Percentiles rank a stretch among this genome's conserved stretches.
Evolutionary conservation across 37 sponge, comb jelly and placozoan species (phyloP).

Genomic region (Corticium candelabrum): DNA sequence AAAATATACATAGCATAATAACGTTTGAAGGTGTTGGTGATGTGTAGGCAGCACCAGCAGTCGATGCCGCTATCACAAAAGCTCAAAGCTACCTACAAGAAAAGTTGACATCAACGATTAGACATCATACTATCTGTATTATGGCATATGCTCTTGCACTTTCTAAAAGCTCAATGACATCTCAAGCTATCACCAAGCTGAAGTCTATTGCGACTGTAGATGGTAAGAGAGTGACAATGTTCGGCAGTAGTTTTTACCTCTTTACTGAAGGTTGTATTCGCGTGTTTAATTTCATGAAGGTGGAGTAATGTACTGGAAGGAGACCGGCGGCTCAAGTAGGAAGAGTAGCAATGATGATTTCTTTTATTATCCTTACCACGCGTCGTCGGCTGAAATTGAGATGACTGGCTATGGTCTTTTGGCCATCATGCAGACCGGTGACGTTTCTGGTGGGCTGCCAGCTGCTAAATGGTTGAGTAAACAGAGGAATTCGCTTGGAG

Average conservation of each 20-base stretch:
- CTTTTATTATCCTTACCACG: not conserved
- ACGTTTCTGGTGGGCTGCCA: not conserved
- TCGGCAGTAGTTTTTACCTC: no score
- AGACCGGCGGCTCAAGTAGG: not conserved
- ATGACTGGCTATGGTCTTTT: not conserved
- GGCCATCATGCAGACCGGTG: not conserved
- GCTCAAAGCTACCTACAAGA: not conserved
- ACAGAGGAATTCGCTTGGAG: not conserved
- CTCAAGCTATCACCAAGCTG: not conserved
- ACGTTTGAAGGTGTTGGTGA: no score
- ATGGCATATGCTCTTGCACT: not conserved
- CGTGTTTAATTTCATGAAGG: not conserved
- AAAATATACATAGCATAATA: no score
- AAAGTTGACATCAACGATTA: not conserved
- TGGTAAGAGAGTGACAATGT: not conserved
- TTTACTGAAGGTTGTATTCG: no score
- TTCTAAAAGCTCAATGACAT: not conserved
- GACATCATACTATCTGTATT: not conserved
- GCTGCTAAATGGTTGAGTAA: not conserved
- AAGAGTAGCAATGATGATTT: not conserved
- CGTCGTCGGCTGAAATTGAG: not conserved
- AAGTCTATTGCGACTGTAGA: not conserved
- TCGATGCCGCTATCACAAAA: not conserved
- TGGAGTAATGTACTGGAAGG: not conserved
- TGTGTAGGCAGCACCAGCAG: not conserved